Evolutionary conservation across 1,140 invertebrate species (phyloP).

Genomic region (Sarcophaga peregrina): DNA sequence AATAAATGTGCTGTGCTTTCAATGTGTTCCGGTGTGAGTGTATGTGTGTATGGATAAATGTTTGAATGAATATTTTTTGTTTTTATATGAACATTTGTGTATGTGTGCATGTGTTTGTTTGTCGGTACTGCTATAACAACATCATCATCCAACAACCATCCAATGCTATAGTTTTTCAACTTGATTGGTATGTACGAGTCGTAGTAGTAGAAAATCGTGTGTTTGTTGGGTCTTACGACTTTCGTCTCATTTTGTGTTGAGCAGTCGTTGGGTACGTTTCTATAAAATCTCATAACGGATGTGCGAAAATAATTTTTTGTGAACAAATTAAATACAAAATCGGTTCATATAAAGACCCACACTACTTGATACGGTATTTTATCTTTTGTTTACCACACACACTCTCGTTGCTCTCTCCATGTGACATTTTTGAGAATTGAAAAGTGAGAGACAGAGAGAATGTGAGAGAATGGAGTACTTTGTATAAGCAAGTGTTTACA

Average conservation of each 20-base stretch:
- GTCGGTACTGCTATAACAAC: conserved; percentile 6
- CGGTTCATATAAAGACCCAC: conserved; percentile 37
- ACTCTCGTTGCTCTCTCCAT: not conserved
- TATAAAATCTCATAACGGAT: conserved; percentile 23
- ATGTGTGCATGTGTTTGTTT: not conserved
- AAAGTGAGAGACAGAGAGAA: no score
- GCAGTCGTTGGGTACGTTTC: conserved; percentile 33
- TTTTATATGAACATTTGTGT: not conserved
- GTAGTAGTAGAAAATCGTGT: conserved; percentile 39
- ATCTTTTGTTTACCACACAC: not conserved
- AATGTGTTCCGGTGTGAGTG: not conserved
- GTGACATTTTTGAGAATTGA: not conserved
- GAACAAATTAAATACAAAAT: not conserved
- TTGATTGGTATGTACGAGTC: conserved; percentile 38
- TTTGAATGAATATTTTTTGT: not conserved
- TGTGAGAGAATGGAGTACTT: not conserved
- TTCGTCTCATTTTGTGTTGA: conserved; percentile 34
- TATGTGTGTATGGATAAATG: not conserved
- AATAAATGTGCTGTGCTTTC: not conserved
- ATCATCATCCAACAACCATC: not conserved
- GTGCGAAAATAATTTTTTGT: conserved; percentile 28
- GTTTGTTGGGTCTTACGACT: conserved; percentile 36
- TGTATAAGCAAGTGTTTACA: not conserved
- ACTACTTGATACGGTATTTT: not conserved
- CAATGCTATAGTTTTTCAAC: conserved; percentile 36